Conservation (phyloP, 2,113 vertebrate genomes). For the Conger conger region DNA sequence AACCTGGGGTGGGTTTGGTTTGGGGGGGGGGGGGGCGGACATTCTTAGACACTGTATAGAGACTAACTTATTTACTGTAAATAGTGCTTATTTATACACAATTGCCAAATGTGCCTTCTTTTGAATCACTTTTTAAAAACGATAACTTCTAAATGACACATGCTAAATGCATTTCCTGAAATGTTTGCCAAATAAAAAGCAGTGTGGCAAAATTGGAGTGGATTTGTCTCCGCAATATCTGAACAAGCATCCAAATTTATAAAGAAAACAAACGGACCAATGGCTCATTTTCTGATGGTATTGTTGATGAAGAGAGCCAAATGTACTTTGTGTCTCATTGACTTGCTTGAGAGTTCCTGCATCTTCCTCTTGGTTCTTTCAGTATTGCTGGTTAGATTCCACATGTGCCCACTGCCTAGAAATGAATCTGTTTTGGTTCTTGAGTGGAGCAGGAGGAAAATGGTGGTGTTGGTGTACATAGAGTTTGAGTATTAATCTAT, state of each 20-base stretch:
- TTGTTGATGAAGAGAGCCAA: not conserved
- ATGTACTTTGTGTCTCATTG: slow-evolving; percentile 10
- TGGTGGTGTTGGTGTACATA: slow-evolving; percentile 30
- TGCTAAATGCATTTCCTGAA: slow-evolving; percentile 30
- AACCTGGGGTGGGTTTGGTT: not conserved
- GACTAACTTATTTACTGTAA: slow-evolving; percentile 58
- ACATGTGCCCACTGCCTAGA: not conserved
- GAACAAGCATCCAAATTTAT: not conserved
- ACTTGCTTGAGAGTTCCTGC: slow-evolving; percentile 33
- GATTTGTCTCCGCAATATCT: slow-evolving; percentile 25
- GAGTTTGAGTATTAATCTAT: slow-evolving; percentile 23
- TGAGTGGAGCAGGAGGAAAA: not conserved
- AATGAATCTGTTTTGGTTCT: not conserved
- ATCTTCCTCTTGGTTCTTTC: slow-evolving; percentile 27
- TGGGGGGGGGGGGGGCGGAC: not conserved
- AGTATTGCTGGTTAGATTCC: slow-evolving; percentile 28
- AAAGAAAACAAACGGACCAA: not conserved
- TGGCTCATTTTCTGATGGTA: not conserved
- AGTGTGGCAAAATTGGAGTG: slow-evolving; percentile 19
- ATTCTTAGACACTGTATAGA: slow-evolving; percentile 45
- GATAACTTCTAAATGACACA: slow-evolving; percentile 29
- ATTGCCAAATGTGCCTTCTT: slow-evolving; percentile 55
- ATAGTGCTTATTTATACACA: slow-evolving; percentile 55
- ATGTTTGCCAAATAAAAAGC: slow-evolving; percentile 46
- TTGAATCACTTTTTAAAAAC: slow-evolving; percentile 34